Base-by-base conservation (phyloP, 2,797 vertebrate genomes). In the Notamacropus eugenii region DNA sequence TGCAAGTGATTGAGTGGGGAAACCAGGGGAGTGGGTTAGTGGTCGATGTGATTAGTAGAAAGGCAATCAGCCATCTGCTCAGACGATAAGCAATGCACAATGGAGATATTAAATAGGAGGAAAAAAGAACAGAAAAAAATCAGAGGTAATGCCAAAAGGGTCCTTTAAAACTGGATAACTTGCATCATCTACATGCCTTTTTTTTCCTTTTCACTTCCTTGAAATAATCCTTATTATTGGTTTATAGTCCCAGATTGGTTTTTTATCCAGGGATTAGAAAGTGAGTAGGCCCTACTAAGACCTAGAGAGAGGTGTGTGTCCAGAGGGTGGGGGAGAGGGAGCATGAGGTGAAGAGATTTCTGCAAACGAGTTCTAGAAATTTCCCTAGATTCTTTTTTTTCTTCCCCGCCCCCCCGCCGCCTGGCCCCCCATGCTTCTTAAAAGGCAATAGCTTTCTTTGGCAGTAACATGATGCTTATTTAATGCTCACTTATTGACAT, bases 41-140 rank as follows among this genome's bases (percentile, higher is more conserved):
- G 94, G 93, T 92, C 40, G 93, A 0, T 95, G 97, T 96, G 97
- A 97, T 97, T 97, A 97, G 93, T n/a, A 92, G 67, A 96, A 97
- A 50, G 97, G 95, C 97, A 97, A 97, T 97, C 96, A 97, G 94
- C 96, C 97, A 95, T 97, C 96, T 98, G 96, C 93, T 94, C 19
- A 11, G 58, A 91, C 16, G 50, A 90, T 92, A 90, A 96, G 96
- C 27, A 56, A 59, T 92, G 92, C 57, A 91, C 82, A 96, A 94
- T 95, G 91, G 50, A 94, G 27, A 91, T 57, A 74, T 50, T 90
- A 94, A 96, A 92, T 87, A 55, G 1, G 4, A 27, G 22, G 6
- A 31, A 29, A 95, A 55, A n/a, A 62, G 29, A 92, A 67, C 19
- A 67, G 91, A 19, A n/a, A 91, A 62, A 27, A 1, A 34, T 11